Base-by-base conservation (phyloP, 2,888 invertebrate genomes). In the Phyto melanocephala region DNA sequence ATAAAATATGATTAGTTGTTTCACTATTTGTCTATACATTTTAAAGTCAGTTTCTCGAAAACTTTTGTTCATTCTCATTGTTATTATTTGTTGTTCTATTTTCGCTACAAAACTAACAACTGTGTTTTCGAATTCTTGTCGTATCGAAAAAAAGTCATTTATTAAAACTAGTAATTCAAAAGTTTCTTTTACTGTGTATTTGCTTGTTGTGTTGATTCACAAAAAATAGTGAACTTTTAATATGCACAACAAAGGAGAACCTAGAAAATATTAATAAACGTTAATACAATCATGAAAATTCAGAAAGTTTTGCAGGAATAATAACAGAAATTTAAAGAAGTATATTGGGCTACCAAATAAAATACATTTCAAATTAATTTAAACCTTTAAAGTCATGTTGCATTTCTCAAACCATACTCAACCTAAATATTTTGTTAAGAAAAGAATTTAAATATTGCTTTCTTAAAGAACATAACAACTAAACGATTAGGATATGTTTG, bases 371-470 rank as follows among this genome's bases (percentile, higher is more conserved):
- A 28, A 28, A 28, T 28, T 28, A 28, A 28, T 28, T 68, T 35
- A 24, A 58, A 35, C 11, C 13, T 17, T 37, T 58, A 2, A 5
- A 13, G 6, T 8, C n/a, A 56, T 20, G 1, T 35, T 35, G 42
- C 6, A 20, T n/a, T 70, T 42, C n/a, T n/a, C 5, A 54, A 56
- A 42, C 54, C 24, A 42, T 42, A 54, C 2, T 2, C 33, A 13
- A 33, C 5, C 17, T 65, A 13, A 2, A 37, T 2, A 20, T 22
- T 50, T 67, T 67, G 37, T 52, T 52, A n/a, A 6, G 2, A 54
- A 52, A 45, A 40, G 24, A 40, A 54, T 56, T 56, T 68, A 20
- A 68, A 56, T 28, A 70, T 28, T 28, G 5, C 11, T 40, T 54
- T 40, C 17, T 17, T 24, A 20, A 58, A 58, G 3, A 37, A 37